Base-by-base conservation (phyloP, 2,797 vertebrate genomes). In the Microctenopoma lineatum region DNA sequence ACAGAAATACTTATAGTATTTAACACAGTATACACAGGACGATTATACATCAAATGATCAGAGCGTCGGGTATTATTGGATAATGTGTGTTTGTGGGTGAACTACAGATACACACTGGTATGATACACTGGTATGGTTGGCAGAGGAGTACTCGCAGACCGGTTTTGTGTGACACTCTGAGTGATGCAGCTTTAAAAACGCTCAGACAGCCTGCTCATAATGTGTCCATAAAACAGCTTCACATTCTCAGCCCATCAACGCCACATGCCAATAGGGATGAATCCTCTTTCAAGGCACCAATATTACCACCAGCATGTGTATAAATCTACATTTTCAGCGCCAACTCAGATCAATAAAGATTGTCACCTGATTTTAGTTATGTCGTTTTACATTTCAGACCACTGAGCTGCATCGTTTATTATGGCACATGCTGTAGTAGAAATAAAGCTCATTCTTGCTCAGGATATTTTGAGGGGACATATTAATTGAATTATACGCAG, bases 141-240 rank as follows among this genome's bases (percentile, higher is more conserved):
- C 27, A 4, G 47, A 67, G 66, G 50, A 79, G 80, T 14, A 54
- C 61, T 77, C 54, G 79, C 42, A 32, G 60, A 74, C 73, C 55
- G 29, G 65, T 77, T 86, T 82, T 81, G 76, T 75, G 74, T 81
- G 88, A 84, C 72, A 75, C 54, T 27, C 73, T 90, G 92, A 94
- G 78, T 89, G 80, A 93, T 92, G 87, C 52, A 38, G 71, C 81
- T 89, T 90, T 92, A 91, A 93, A 93, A 88, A 73, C 41, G 41
- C 61, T 59, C 78, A 84, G 89, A 89, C 90, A 90, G 87, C 86
- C 81, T 76, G 84, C 88, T 83, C 84, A 92, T 92, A 90, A 94
- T 73, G 60, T 83, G 62, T 89, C 88, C 83, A 87, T 91, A 89
- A 93, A 92, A 77, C 79, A 66, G 83, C 76, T 74, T 90, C 84